Evolutionary conservation across 1,140 invertebrate genomes (phyloP), one percentile per base, ranked within the genome.

Genomic region (Papilio xuthus): DNA sequence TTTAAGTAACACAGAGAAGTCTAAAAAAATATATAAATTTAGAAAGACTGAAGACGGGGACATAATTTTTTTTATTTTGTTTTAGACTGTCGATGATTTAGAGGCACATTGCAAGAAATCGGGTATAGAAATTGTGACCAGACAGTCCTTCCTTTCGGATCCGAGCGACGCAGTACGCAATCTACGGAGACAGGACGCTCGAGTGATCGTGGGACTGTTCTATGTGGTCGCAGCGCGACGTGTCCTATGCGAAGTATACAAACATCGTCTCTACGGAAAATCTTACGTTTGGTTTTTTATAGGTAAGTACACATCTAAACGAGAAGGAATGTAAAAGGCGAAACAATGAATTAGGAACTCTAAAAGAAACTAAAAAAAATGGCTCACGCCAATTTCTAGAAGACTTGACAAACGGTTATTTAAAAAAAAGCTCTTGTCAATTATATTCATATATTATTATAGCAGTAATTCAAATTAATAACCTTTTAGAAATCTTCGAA

Each of bases 251-350:
- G 99, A 99, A 94, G 96, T 99, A 84, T 99, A 98, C 93, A 98
- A 98, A 86, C 97, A 99, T 82, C 97, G 97, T 70, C 94, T 99
- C 1, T 99, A 98, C 89, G 99, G 99, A 3, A 98, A 98, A 86
- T 97, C 97, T 50, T 98, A 99, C 94, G 99, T 99, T 0, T 99
- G 99, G 99, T 99, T 99, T 92, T 99, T 99, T 92, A 99, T 99
- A 86, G 99, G 98, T 97, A 90, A 96, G 95, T 94, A 32, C 15
- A 50, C 15, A 47, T 15, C 13, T 15, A 47, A 15, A 47, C 15
- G 44, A 6, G 15, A 15, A 6, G 1, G 4, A 47, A 13, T 47
- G 42, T 44, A 10, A 44, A 44, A 44, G 42, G 10, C 10, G 10
- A n/a, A 44, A 44, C 12, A 44, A 44, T 7, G 2, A 32, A 32